Conservation (phyloP, 2,113 vertebrate genomes). For the Hiodon tergisus region DNA sequence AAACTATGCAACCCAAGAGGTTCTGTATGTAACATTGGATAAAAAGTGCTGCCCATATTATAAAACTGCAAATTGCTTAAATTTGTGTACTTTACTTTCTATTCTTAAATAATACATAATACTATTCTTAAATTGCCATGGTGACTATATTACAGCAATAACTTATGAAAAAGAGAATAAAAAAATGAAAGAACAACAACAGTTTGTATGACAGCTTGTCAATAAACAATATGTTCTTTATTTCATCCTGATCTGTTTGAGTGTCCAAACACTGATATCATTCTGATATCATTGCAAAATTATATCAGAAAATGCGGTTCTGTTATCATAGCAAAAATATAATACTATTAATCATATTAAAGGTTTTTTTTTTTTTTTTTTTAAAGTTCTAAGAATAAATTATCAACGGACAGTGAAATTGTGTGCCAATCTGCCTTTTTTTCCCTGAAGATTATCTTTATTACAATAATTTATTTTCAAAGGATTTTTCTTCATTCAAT, state of each 20-base stretch:
- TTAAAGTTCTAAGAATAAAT: too few species aligned
- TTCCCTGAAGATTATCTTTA: too few species aligned
- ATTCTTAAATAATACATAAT: too few species aligned
- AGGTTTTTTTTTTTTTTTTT: background rate
- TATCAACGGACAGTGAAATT: too few species aligned
- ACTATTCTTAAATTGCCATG: background rate
- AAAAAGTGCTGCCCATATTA: background rate
- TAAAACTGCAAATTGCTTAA: background rate
- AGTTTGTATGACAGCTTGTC: background rate
- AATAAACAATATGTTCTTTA: too few species aligned
- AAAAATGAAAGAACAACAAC: background rate
- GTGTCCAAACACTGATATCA: too few species aligned
- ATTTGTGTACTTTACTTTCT: background rate
- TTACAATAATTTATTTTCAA: too few species aligned
- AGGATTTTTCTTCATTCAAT: too few species aligned
- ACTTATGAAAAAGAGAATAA: too few species aligned
- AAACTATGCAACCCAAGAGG: background rate
- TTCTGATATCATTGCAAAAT: too few species aligned
- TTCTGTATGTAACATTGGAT: background rate
- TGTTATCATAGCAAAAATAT: background rate
- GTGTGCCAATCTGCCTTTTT: too few species aligned
- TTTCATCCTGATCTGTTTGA: too few species aligned
- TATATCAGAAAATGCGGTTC: background rate
- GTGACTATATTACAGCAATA: background rate
- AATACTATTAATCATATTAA: background rate